Evolutionary conservation across 2,113 vertebrate genomes (phyloP).

Genomic region (Albula goreensis): DNA sequence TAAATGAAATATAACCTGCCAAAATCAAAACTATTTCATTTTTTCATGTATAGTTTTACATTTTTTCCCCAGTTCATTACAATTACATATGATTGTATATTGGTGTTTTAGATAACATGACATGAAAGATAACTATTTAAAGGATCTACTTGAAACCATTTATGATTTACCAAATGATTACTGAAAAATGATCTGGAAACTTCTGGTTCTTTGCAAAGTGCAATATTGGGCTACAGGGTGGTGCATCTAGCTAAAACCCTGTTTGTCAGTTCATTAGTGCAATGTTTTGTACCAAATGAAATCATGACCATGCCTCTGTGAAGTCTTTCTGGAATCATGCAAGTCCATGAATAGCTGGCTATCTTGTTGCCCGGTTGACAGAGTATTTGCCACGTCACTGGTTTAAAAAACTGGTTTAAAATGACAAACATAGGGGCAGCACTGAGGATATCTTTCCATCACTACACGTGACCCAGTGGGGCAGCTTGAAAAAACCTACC

Average conservation of each 20-base stretch:
- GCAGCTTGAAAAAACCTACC: conserved; percentile 18
- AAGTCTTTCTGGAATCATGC: no score
- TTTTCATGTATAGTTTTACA: neutral
- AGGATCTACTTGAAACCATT: neutral
- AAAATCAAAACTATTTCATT: neutral
- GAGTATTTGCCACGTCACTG: no score
- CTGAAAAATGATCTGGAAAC: neutral
- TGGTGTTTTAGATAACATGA: neutral
- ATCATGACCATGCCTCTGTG: no score
- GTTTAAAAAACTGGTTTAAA: neutral
- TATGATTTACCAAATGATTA: neutral
- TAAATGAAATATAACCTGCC: neutral
- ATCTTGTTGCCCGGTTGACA: no score
- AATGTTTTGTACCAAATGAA: no score
- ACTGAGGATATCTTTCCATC: conserved; percentile 17
- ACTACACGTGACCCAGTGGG: conserved; percentile 15
- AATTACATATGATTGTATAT: neutral
- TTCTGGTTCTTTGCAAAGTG: neutral
- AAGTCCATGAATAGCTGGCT: no score
- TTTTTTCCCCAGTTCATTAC: neutral
- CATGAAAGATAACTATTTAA: neutral
- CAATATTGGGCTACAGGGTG: no score
- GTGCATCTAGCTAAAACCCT: no score
- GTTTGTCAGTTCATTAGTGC: no score
- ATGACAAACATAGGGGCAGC: neutral